Percentiles rank a stretch among this genome's conserved stretches.
Evolutionary conservation across 2,888 invertebrate genomes (phyloP).

Genomic region (Aelia acuminata): DNA sequence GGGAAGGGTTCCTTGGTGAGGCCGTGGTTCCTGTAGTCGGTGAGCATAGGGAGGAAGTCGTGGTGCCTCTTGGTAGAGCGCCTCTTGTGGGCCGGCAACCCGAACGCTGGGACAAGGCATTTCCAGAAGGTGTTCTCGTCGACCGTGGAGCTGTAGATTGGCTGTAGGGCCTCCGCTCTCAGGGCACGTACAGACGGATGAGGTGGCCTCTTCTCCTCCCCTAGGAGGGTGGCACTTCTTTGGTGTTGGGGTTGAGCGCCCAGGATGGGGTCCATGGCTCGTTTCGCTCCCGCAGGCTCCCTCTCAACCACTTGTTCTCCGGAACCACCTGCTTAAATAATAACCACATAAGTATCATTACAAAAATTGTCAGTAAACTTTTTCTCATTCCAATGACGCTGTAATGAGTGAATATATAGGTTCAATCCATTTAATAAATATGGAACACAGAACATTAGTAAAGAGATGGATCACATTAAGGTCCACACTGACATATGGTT

Average conservation of each 20-base stretch:
- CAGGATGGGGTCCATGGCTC: conserved; percentile 64
- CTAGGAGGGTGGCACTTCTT: conserved; percentile 59
- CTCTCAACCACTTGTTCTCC: conserved; percentile 63
- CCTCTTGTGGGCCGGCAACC: not conserved
- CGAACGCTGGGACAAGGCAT: conserved; percentile 23
- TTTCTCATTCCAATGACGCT: no score
- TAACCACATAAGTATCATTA: no score
- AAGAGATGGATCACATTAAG: no score
- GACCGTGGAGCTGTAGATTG: not conserved
- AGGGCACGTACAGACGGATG: conserved; percentile 29
- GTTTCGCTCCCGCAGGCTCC: conserved; percentile 61
- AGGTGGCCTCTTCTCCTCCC: not conserved
- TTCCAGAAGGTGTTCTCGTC: conserved; percentile 18
- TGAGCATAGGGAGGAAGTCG: conserved; percentile 35
- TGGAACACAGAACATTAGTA: no score
- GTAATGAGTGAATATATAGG: no score
- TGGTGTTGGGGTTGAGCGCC: conserved; percentile 63
- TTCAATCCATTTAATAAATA: no score
- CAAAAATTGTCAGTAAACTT: no score
- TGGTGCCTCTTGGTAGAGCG: not conserved
- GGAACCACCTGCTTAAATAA: conserved; percentile 1
- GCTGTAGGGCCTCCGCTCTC: not conserved
- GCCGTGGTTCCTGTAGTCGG: not conserved
- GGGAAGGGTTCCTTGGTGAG: not conserved
- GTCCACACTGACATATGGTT: no score